Percentiles rank a stretch among this genome's conserved stretches.
Evolutionary conservation across 2,797 vertebrate genomes (phyloP).

Genomic region (Pelodytes ibericus): DNA sequence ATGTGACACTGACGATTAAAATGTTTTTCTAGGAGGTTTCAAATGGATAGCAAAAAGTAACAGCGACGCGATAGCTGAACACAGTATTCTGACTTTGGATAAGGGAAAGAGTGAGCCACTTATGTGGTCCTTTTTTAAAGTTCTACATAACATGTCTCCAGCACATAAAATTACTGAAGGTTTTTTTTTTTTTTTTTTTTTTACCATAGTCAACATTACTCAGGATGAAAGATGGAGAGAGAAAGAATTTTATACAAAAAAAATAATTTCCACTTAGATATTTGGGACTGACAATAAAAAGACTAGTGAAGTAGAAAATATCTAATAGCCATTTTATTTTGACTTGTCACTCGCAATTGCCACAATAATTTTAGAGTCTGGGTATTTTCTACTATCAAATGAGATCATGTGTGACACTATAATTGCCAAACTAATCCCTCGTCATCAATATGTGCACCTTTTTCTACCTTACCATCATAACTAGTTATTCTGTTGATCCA

Average conservation of each 20-base stretch:
- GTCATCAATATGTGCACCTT: neutral
- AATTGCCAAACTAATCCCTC: neutral
- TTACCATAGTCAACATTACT: neutral
- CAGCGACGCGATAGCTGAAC: too few species aligned
- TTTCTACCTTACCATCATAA: neutral
- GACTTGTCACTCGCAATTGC: constrained; percentile 2
- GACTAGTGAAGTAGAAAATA: constrained; percentile 10
- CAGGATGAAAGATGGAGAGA: constrained; percentile 4
- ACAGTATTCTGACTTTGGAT: too few species aligned
- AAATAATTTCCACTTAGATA: constrained; percentile 6
- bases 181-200: too few species aligned
- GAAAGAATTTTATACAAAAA: constrained; percentile 5
- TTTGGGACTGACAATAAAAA: neutral
- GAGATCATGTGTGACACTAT: neutral
- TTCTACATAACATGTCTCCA: neutral
- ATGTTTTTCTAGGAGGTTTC: too few species aligned
- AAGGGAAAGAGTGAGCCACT: neutral
- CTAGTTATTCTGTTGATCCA: too few species aligned
- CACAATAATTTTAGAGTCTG: neutral
- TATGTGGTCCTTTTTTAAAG: neutral
- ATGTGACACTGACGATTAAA: too few species aligned
- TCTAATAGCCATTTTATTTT: constrained; percentile 2
- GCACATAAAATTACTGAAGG: neutral
- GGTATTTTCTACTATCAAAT: neutral
- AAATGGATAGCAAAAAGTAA: too few species aligned